Evolutionary conservation across 2,113 vertebrate species (phyloP), one percentile per base, ranked within the genome.

Genomic region (Phyllopteryx taeniolatus): DNA sequence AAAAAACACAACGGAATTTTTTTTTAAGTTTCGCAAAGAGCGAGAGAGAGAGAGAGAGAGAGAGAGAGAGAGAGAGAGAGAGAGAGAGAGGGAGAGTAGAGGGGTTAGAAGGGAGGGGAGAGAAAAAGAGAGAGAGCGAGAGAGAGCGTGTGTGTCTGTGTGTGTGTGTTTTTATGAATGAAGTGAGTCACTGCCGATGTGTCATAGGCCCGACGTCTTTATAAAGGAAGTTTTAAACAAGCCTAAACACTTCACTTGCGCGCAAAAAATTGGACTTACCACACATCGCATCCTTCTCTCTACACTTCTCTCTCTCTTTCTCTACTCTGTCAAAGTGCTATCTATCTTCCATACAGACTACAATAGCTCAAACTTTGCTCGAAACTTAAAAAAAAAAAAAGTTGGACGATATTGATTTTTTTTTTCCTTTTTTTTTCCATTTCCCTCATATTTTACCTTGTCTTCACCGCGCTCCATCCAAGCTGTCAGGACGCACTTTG

Each of bases 211-310:
- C 91, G 89, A 87, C 83, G 91, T 93, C 93, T 94, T 93, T 94
- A 94, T 94, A 94, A 94, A 93, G 92, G 91, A 92, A 93, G 92
- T 93, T 93, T 94, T 93, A 93, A 94, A 94, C 93, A 94, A 94
- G 93, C 92, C 93, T 92, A 94, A 94, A 94, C 93, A 93, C 91
- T 94, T 92, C 92, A 93, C 92, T 91, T 89, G 91, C 92, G 91
- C 53, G 91, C 91, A 93, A 91, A 93, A 92, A 90, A 93, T 92
- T 46, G 91, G 88, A 93, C 93, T 89, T 91, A 92, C 74, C 82
- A 90, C 89, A 90, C 89, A 47, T 93, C 90, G 90, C 91, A 92
- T 92, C 92, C 86, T 81, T 91, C 90, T 91, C 87, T 92, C 85
- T 85, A 78, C 78, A 87, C 83, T 85, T 87, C 81, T 79, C 72